Conservation (phyloP, 1,140 invertebrate species). For the Panagrolaimus sp. region DNA sequence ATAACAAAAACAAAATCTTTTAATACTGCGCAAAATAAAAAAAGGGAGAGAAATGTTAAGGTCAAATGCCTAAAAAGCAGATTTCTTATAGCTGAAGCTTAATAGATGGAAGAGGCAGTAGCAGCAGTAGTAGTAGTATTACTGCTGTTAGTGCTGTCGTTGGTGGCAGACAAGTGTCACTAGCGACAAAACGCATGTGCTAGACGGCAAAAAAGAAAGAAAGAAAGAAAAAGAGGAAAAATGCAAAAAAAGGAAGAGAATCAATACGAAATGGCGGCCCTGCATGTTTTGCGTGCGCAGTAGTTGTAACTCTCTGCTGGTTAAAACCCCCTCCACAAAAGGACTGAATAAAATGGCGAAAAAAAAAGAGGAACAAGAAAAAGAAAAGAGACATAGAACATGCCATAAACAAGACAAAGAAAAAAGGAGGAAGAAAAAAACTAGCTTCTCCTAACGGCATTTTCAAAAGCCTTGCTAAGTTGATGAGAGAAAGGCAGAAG, state of each 20-base stretch:
- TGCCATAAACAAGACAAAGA: background rate
- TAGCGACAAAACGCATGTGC: slow-evolving; percentile 10
- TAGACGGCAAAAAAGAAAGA: slow-evolving; percentile 12
- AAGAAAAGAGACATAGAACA: no score
- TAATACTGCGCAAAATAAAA: no score
- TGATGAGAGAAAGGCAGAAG: no score
- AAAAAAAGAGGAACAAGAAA: no score
- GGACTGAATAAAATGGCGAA: no score
- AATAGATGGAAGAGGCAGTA: background rate
- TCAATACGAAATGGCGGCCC: slow-evolving; percentile 12
- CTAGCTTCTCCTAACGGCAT: background rate
- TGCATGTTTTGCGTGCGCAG: background rate
- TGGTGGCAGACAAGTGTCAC: slow-evolving; percentile 15
- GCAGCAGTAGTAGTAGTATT: background rate
- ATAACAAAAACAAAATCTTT: no score
- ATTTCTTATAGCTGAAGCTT: background rate
- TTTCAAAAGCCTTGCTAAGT: no score
- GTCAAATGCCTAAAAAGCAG: background rate
- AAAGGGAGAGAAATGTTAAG: no score
- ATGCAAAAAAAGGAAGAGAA: background rate
- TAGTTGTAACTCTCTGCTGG: no score
- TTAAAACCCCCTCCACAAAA: no score
- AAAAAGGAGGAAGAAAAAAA: slow-evolving; percentile 6
- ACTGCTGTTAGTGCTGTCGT: background rate
- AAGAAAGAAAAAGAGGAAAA: slow-evolving; percentile 3